Evolutionary conservation across 2,888 invertebrate species (phyloP).

Genomic region (Acanthopleura granulata): DNA sequence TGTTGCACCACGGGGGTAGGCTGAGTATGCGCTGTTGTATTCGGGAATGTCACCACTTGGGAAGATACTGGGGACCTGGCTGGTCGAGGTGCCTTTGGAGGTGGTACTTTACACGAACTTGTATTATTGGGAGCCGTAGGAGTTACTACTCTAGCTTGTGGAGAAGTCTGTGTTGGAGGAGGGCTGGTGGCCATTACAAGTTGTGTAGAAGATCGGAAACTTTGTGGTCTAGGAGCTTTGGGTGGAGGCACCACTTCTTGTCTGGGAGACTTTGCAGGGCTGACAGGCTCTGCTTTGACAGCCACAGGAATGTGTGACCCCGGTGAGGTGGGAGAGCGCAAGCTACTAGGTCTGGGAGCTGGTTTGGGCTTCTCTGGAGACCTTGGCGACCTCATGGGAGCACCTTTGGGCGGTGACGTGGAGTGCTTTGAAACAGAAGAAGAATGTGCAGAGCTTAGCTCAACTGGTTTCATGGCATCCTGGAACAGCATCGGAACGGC

Average conservation of each 20-base stretch:
- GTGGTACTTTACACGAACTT: not conserved
- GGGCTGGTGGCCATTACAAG: not conserved
- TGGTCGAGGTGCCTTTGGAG: not conserved
- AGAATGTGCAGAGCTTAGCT: not conserved
- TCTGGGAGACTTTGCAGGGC: not conserved
- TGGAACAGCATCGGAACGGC: conserved; percentile 8
- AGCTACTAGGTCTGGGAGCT: not conserved
- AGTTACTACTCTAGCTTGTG: not conserved
- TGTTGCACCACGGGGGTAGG: not conserved
- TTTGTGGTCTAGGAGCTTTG: not conserved
- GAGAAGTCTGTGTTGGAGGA: not conserved
- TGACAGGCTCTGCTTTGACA: not conserved
- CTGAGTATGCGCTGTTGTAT: not conserved
- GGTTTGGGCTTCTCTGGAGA: not conserved
- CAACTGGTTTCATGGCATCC: not conserved
- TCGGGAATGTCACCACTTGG: not conserved
- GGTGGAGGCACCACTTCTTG: not conserved
- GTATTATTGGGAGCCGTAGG: not conserved
- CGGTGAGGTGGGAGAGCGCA: not conserved
- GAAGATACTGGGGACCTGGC: not conserved
- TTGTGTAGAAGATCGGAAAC: not conserved
- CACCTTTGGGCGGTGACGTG: not conserved
- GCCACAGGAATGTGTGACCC: not conserved
- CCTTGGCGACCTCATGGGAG: not conserved
- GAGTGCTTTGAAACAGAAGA: too few species aligned